phyloP scores from a whole-genome alignment of 1,140 invertebrate genomes.

The Lepidotrigona ventralis region DNA sequence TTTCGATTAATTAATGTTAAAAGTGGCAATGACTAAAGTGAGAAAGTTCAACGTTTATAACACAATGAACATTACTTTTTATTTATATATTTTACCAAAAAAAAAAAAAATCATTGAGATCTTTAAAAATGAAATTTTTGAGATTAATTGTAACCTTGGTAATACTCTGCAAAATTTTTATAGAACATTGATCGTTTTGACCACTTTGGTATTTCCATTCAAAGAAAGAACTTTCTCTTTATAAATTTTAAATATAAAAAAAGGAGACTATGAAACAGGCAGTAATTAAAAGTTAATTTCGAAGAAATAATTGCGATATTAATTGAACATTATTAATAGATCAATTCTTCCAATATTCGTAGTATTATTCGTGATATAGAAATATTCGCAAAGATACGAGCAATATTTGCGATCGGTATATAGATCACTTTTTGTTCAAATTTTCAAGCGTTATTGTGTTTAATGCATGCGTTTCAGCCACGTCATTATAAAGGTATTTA shows the following conservation, averaged over 20 bases:
- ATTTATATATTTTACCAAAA: no score
- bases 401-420: background rate
- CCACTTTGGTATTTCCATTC: background rate
- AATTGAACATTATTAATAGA: background rate
- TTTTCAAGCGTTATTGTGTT: background rate
- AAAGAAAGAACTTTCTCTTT: background rate
- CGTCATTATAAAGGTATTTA: conserved; percentile 6
- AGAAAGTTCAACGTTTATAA: no score
- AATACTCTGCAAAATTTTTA: no score
- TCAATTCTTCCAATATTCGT: background rate
- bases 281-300: background rate
- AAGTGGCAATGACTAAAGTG: no score
- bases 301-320: background rate
- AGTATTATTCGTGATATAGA: background rate
- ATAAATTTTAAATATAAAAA: background rate
- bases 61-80: no score
- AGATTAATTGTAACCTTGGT: no score
- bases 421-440: background rate
- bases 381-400: background rate
- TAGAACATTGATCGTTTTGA: no score
- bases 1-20: no score
- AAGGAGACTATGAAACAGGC: background rate
- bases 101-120: no score
- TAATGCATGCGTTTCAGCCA: background rate
- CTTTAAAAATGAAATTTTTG: no score